Evolutionary conservation across 2,113 vertebrate species (phyloP).

Genomic region (Cyphomyrus plagiostoma): DNA sequence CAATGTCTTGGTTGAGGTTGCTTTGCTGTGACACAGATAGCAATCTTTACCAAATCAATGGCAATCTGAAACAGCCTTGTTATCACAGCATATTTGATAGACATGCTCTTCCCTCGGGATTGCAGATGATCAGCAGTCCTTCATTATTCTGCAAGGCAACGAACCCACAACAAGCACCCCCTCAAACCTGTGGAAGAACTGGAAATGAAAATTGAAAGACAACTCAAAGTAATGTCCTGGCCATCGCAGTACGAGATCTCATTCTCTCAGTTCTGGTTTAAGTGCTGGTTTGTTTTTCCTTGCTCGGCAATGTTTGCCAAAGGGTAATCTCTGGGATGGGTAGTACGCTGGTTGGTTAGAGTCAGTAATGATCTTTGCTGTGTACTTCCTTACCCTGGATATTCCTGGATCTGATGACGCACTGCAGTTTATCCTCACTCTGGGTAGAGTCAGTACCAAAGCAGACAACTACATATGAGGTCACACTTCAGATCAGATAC

Average conservation of each 20-base stretch:
- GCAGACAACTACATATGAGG: neutral
- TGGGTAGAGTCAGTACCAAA: neutral
- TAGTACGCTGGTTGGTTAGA: neutral
- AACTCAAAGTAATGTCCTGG: neutral
- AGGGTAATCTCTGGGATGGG: neutral
- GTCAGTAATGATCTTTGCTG: neutral
- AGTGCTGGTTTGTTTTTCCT: neutral
- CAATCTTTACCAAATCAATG: neutral
- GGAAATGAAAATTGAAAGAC: neutral
- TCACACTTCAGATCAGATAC: neutral
- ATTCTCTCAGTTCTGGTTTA: neutral
- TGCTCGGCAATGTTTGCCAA: neutral
- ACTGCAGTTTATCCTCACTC: neutral
- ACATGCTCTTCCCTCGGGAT: neutral
- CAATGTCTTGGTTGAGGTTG: neutral
- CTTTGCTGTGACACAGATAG: neutral
- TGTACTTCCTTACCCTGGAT: neutral
- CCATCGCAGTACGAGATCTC: neutral
- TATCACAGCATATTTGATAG: neutral
- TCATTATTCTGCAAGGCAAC: neutral
- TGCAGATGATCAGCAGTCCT: neutral
- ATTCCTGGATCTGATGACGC: neutral
- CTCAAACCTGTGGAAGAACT: neutral
- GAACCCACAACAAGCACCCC: neutral
- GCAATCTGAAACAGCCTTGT: neutral